Evolutionary conservation across 1,140 invertebrate genomes (phyloP).

Genomic region (Uloborus diversus): DNA sequence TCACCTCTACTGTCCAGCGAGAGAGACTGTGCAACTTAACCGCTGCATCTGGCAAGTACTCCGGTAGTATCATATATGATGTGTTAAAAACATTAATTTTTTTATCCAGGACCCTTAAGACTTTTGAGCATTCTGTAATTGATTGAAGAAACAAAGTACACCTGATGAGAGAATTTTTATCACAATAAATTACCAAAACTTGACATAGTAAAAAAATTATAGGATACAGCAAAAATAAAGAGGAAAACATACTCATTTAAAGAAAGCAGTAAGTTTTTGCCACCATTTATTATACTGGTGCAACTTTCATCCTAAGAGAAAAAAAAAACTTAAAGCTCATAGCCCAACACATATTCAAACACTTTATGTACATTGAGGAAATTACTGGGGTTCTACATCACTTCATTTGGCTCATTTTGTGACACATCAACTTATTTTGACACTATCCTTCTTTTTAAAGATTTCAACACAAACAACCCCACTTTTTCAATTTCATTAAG

Average conservation of each 20-base stretch:
- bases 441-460: too few relatives aligned
- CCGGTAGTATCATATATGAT: slow-evolving; percentile 40
- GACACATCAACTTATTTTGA: too few relatives aligned
- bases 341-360: too few relatives aligned
- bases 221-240: neutral
- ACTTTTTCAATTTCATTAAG: too few relatives aligned
- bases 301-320: slow-evolving; percentile 5
- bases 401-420: too few relatives aligned
- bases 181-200: neutral
- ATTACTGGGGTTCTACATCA: too few relatives aligned
- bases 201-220: neutral
- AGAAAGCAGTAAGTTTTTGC: neutral
- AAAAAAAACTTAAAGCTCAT: neutral
- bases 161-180: neutral
- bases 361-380: too few relatives aligned
- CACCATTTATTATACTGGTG: neutral
- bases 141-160: slow-evolving; percentile 29
- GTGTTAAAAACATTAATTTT: slow-evolving; percentile 31
- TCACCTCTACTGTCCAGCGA: neutral
- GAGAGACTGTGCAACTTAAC: slow-evolving; percentile 21
- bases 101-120: slow-evolving; percentile 26
- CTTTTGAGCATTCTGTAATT: slow-evolving; percentile 9
- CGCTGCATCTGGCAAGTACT: slow-evolving; percentile 47
- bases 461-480: too few relatives aligned
- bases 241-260: slow-evolving; percentile 22